Base-by-base conservation (phyloP, 2,888 invertebrate genomes). In the Protonemura montana region DNA sequence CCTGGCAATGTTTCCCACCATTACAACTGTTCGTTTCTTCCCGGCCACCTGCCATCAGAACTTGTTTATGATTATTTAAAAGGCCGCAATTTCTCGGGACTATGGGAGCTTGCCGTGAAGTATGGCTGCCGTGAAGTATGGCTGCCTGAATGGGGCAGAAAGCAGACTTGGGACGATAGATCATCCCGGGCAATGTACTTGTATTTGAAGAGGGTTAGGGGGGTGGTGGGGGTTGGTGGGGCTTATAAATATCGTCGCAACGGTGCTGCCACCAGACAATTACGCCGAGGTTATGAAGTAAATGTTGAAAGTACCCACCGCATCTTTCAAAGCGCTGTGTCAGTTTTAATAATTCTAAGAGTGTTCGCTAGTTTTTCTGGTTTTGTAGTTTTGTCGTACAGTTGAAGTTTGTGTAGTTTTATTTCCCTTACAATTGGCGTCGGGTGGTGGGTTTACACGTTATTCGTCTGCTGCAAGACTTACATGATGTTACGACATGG, bases 51-150 rank as follows among this genome's bases (percentile, higher is more conserved):
- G 59, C 59, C 16, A 59, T 59, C 7, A 59, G n/a, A 59, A 59
- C 7, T 59, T 59, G 59, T 59, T 59, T 59, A 59, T 59, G 59
- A 59, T 59, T 59, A 59, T 59, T 59, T 59, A 59, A 59, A 59
- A 59, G 21, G 59, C 7, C 2, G 35, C 59, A 10, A 59, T 21
- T 59, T 59, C 59, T 2, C 59, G 3, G 35, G 3, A 21, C 16
- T 21, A 59, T 21, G 59, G 10, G 10, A 21, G 13, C 59, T 21
- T 10, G 59, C 16, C 7, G 21, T 21, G 41, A 21, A 13, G 59
- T 35, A 21, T 59, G 21, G 3, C 59, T 21, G 16, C 2, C 16
- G 59, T 59, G 59, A 59, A 16, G 21, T 59, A 59, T 21, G 59
- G 35, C 21, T 59, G 7, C 59, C 2, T 16, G 59, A 16, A 59